A percentile compares a stretch with the other conserved stretches of the same genome.
These are phyloP conservation scores for Leucoma salicis DNA, from an alignment of 2,888 invertebrate genomes.

Conservation along the genomic window DNA sequence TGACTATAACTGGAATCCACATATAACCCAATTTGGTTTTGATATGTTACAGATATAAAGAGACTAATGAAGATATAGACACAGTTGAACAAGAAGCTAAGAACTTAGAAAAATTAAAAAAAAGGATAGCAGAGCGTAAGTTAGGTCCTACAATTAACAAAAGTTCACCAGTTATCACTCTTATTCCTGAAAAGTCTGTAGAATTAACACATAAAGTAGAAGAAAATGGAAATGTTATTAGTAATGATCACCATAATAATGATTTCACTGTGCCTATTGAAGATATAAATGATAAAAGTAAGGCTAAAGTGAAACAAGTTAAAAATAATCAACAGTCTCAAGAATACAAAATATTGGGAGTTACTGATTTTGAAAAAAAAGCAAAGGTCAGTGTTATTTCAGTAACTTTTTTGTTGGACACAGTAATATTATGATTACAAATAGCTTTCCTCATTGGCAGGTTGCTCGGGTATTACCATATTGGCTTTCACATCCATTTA, in stretches of 20 bases:
- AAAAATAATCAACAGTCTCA: constrained; percentile 34
- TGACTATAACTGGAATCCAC: no score
- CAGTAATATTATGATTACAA: no score
- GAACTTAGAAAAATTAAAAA: constrained; percentile 81
- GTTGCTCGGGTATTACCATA: constrained; percentile 91
- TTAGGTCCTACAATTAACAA: constrained; percentile 51
- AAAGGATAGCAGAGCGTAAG: constrained; percentile 83
- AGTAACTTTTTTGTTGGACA: no score
- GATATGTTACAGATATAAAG: constrained; percentile 64
- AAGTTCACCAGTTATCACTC: constrained; percentile 39
- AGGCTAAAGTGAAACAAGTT: constrained; percentile 20
- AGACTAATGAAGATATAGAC: constrained; percentile 57
- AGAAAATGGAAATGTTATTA: not conserved
- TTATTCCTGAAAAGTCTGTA: constrained; percentile 39
- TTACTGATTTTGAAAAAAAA: constrained; percentile 81
- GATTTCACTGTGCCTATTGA: not conserved
- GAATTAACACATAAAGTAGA: not conserved
- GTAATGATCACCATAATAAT: not conserved
- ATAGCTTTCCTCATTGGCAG: no score
- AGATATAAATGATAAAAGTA: constrained; percentile 17
- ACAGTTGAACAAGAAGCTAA: constrained; percentile 73
- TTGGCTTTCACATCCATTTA: constrained; percentile 92
- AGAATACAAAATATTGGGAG: constrained; percentile 87
- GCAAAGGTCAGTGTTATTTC: constrained; percentile 58
- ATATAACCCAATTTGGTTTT: no score